Evolutionary conservation across 2,113 vertebrate genomes (phyloP).

Genomic region (Atlantisia rogersi): DNA sequence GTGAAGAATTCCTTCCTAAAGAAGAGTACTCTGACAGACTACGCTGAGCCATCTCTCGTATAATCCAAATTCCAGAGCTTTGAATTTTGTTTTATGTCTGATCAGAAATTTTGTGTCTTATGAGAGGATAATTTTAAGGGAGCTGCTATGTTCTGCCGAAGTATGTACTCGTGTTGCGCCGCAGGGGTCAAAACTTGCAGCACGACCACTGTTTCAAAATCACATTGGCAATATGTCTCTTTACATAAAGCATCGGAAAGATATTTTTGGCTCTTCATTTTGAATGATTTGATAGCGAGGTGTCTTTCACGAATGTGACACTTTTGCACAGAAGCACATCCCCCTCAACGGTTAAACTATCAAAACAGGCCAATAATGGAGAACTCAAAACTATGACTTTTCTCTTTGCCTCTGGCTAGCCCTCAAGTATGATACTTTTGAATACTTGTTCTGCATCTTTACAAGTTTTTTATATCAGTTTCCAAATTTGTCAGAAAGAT

Average conservation of each 20-base stretch:
- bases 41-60: background rate
- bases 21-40: background rate
- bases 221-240: background rate
- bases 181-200: background rate
- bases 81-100: background rate
- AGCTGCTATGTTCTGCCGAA: background rate
- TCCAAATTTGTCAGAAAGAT: conserved; percentile 7
- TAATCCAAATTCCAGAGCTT: background rate
- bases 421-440: conserved; percentile 34
- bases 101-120: background rate
- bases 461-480: background rate
- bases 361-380: conserved; percentile 35
- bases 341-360: conserved; percentile 15
- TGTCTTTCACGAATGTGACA: conserved; percentile 13
- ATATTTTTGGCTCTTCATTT: background rate
- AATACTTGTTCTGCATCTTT: conserved; percentile 28
- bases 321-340: conserved; percentile 19
- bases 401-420: conserved; percentile 41
- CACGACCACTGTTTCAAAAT: background rate
- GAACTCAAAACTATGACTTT: conserved; percentile 19
- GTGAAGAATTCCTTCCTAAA: no score
- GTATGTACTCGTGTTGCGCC: background rate
- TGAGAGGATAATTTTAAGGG: background rate
- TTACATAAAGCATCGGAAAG: background rate
- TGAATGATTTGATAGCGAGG: background rate